Evolutionary conservation across 2,797 vertebrate genomes (phyloP).

Genomic region (Antrozous pallidus): DNA sequence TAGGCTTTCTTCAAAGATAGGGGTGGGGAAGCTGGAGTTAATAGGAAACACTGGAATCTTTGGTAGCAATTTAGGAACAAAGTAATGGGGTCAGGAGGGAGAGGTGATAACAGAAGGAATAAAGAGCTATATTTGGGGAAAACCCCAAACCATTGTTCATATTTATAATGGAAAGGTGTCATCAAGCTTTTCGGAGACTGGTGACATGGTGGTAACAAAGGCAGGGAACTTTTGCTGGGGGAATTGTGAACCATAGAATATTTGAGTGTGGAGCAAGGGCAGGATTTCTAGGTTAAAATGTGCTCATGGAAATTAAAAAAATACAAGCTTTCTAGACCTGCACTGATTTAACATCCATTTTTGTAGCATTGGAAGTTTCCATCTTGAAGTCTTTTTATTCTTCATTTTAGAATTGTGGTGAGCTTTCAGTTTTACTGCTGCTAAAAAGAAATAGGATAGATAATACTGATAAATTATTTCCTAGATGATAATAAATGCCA

Average conservation of each 20-base stretch:
- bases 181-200: neutral
- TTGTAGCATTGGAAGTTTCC: neutral
- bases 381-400: neutral
- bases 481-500: neutral
- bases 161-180: neutral
- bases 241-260: neutral
- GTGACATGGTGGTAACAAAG: neutral
- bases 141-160: neutral
- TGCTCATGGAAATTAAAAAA: neutral
- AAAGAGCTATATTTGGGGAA: neutral
- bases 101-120: neutral
- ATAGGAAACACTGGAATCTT: neutral
- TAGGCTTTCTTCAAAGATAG: neutral
- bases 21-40: neutral
- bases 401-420: neutral
- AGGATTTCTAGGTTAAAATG: neutral
- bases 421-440: slow-evolving; percentile 1
- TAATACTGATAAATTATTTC: neutral
- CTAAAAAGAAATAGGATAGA: neutral
- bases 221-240: neutral
- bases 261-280: neutral
- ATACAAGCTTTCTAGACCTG: neutral
- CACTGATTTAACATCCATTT: neutral
- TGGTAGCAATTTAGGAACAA: neutral
- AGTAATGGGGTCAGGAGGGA: neutral